Evolutionary conservation across 2,797 vertebrate species (phyloP).

Genomic region (Crenuchus spilurus): DNA sequence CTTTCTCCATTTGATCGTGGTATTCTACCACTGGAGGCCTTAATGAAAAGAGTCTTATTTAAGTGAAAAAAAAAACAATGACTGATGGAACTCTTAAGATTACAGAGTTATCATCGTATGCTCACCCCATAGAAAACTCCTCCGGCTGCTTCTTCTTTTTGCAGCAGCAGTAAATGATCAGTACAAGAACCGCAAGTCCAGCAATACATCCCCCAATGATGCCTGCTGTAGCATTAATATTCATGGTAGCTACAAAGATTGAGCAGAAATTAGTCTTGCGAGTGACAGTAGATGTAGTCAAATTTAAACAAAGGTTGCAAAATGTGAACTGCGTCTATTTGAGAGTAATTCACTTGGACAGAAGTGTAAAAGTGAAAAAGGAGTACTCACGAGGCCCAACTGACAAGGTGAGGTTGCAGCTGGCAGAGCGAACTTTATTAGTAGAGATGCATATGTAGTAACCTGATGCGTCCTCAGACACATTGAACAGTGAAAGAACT

Average conservation of each 20-base stretch:
- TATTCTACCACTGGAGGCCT: conserved; percentile 60
- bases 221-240: conserved; percentile 77
- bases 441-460: conserved; percentile 84
- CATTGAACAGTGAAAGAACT: conserved; percentile 82
- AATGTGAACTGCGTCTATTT: background rate
- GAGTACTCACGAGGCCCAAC: conserved; percentile 73
- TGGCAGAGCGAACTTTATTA: conserved; percentile 74
- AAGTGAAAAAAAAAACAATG: background rate
- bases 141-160: conserved; percentile 62
- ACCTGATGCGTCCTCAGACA: conserved; percentile 85
- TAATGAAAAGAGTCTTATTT: conserved; percentile 5
- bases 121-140: conserved; percentile 78
- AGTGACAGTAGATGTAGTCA: background rate
- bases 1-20: conserved; percentile 59
- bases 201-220: conserved; percentile 78
- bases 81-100: too few species aligned
- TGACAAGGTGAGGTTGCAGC: conserved; percentile 87
- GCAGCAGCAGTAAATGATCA: conserved; percentile 84
- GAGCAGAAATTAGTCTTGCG: background rate
- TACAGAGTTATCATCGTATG: too few species aligned
- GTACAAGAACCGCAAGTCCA: conserved; percentile 73
- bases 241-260: conserved; percentile 80
- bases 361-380: conserved; percentile 4
- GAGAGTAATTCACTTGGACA: background rate
- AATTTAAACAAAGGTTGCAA: too few species aligned